Percentiles rank a stretch among this genome's conserved stretches.
phyloP scores from a whole-genome alignment of 1,140 invertebrate genomes.

The Procambarus virginalis region DNA sequence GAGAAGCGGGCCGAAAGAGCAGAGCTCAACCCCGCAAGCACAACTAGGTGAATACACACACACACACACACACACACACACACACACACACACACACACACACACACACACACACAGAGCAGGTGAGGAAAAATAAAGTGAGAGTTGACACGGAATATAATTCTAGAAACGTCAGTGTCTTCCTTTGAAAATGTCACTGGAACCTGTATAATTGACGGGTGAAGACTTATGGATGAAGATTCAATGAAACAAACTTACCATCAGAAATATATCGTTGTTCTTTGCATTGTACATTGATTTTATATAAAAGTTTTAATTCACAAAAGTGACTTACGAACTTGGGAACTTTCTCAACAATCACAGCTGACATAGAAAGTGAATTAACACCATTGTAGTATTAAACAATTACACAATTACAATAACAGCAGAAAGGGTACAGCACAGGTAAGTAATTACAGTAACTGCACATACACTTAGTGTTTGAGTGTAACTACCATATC shows the following conservation, averaged over 20 bases:
- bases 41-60: no score
- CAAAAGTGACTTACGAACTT: slow-evolving; percentile 41
- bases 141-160: no score
- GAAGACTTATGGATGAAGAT: no score
- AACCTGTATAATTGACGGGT: no score
- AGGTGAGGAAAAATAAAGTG: no score
- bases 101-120: no score
- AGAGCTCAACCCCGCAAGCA: no score
- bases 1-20: no score
- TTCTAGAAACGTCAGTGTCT: no score
- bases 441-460: not conserved
- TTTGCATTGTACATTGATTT: slow-evolving; percentile 49
- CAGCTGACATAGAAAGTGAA: slow-evolving; percentile 32
- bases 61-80: not conserved
- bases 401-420: slow-evolving; percentile 1
- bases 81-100: no score
- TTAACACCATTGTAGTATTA: slow-evolving; percentile 9
- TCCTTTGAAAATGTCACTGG: no score
- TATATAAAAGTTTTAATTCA: slow-evolving; percentile 53
- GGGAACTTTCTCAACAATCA: slow-evolving; percentile 28
- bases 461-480: not conserved
- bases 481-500: not conserved
- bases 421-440: not conserved
- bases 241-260: slow-evolving; percentile 32
- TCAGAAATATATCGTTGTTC: slow-evolving; percentile 56